phyloP scores from a whole-genome alignment of 2,113 vertebrate species.

The Plestiodon gilberti region DNA sequence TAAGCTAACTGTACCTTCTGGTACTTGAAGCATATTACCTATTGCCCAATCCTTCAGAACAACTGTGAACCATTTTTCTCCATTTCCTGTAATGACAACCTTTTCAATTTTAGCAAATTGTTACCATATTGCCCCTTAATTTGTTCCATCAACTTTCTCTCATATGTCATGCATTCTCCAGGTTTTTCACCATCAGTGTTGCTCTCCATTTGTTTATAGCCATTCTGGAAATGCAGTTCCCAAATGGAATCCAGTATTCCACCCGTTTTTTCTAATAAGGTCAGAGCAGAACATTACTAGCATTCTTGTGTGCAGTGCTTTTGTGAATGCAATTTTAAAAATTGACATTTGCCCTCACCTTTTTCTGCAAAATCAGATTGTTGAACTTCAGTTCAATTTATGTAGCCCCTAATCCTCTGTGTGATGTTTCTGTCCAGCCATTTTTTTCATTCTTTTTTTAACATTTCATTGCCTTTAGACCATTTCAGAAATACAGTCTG shows the following conservation, averaged over 20 bases:
- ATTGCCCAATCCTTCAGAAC: background rate
- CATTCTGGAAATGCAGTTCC: background rate
- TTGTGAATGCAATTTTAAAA: background rate
- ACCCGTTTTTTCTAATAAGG: background rate
- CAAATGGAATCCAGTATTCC: background rate
- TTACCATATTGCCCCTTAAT: conserved; percentile 20
- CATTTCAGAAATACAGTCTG: background rate
- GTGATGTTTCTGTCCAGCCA: background rate
- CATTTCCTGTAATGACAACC: conserved; percentile 12
- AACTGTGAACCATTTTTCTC: conserved; percentile 14
- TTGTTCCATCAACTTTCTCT: conserved; percentile 11
- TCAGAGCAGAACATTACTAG: background rate
- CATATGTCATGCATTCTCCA: background rate
- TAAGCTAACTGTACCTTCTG: background rate
- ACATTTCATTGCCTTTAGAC: background rate
- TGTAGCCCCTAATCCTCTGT: background rate
- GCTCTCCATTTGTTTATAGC: background rate
- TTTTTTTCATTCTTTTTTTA: background rate
- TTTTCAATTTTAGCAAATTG: conserved; percentile 24
- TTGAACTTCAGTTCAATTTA: background rate
- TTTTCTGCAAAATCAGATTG: background rate
- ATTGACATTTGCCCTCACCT: no score
- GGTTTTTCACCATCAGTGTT: background rate
- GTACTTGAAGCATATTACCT: background rate
- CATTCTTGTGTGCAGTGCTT: background rate